These are phyloP conservation scores for Galendromus occidentalis DNA, from an alignment of 1,140 invertebrate genomes.

Conservation along the genomic window DNA sequence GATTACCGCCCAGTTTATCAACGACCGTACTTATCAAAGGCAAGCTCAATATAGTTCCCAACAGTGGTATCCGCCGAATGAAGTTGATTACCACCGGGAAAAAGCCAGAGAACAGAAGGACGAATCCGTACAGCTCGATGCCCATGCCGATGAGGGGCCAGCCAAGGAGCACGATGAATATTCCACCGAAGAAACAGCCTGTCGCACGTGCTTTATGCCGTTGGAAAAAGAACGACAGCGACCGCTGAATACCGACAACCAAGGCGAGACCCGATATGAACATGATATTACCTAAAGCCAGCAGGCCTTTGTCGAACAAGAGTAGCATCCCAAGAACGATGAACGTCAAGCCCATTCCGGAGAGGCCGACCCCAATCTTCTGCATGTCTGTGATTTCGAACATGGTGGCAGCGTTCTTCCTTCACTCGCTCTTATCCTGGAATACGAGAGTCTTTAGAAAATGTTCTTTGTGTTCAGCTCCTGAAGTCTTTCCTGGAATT, in stretches of 20 bases:
- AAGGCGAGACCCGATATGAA: slow-evolving; percentile 85
- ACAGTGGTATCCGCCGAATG: slow-evolving; percentile 38
- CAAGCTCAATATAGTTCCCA: slow-evolving; percentile 38
- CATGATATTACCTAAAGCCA: slow-evolving; percentile 95
- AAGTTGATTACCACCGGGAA: slow-evolving; percentile 45
- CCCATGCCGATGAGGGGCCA: slow-evolving; percentile 92
- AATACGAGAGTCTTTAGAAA: neutral
- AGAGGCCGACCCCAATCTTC: slow-evolving; percentile 86
- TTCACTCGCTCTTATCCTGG: neutral
- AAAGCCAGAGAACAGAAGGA: slow-evolving; percentile 41
- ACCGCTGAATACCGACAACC: slow-evolving; percentile 86
- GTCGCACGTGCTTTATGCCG: slow-evolving; percentile 84
- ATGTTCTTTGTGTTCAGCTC: neutral
- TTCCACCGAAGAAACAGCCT: slow-evolving; percentile 77
- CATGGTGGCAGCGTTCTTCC: slow-evolving; percentile 18
- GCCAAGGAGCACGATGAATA: slow-evolving; percentile 77
- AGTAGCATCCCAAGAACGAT: slow-evolving; percentile 82
- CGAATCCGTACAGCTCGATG: slow-evolving; percentile 58
- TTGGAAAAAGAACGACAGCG: slow-evolving; percentile 95
- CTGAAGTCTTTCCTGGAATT: neutral
- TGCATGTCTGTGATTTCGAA: slow-evolving; percentile 26
- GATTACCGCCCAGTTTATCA: neutral
- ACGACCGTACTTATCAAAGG: slow-evolving; percentile 37
- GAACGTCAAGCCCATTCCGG: slow-evolving; percentile 87
- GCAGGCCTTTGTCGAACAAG: slow-evolving; percentile 88